Evolutionary conservation across 2,797 vertebrate species (phyloP), one percentile per base, ranked within the genome.

Genomic region (Xyrichtys novacula): DNA sequence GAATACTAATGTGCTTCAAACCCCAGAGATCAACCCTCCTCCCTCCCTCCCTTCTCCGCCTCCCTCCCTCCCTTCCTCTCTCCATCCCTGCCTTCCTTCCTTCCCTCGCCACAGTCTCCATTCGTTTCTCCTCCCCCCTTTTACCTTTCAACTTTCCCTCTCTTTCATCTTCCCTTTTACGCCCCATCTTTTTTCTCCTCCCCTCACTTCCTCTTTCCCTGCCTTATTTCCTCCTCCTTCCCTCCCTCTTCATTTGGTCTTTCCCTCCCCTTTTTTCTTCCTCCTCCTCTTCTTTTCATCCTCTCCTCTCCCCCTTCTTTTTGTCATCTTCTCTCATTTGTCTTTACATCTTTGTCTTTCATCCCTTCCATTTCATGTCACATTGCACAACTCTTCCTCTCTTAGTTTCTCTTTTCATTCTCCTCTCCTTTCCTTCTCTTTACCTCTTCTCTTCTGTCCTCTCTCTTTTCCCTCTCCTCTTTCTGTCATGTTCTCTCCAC

Each of bases 1-100:
- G 91, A 92, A 92, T 92, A 92, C 91, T 92, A 92, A 92, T 92
- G 91, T 78, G 90, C 87, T 89, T 91, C 90, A 92, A 92, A 90
- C 90, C 91, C 91, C 87, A 89, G 91, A 92, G 91, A 92, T 92
- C 93, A 93, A 92, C 91, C 94, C 86, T 89, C 83, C 89, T 87
- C 43, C 43, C n/a, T 12, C 12, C 72, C 90, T 78, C 43, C 81
- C 76, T 57, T 69, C 69, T 2, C 75, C 71, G 49, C 38, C 74
- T 74, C 66, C 76, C 61, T 69, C 64, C 62, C 82, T 75, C 59
- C 64, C 54, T 77, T 56, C 54, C 38, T 75, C 57, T 60, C 78
- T 81, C 61, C 78, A 77, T 85, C 40, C 40, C n/a, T 42, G n/a
- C 32, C 32, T 20, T 9, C 43, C 19, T 44, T 77, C 74, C 74